Base-by-base conservation (phyloP, 1,140 invertebrate species). In the Plodia interpunctella region DNA sequence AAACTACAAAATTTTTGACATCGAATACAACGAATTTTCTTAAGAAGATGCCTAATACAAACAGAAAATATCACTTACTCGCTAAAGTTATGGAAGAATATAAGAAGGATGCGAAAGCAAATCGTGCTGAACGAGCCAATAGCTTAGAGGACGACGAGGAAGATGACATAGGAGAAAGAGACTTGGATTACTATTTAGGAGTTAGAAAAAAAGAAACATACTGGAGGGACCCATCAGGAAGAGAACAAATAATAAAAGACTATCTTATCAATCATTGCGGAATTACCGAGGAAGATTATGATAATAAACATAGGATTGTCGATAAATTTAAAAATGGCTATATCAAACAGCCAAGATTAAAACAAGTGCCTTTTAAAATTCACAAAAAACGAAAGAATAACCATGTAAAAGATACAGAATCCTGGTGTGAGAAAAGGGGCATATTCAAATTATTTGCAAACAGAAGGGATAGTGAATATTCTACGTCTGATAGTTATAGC, bases 301-400 rank as follows among this genome's bases (percentile, higher is more conserved):
- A 90, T 57, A 82, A 71, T 60, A 66, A 71, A 6, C 87, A 83
- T 64, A 88, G 77, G 59, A 87, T 66, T 65, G 60, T 67, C 15
- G 60, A 55, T 21, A 21, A 52, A 20, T 59, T 62, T 21, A 83
- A 80, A 68, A 63, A 66, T 5, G 75, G 72, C 5, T 75, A 70
- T 35, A 65, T 59, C 28, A 59, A 66, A n/a, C 80, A 73, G 55
- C 84, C 77, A 13, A 79, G 58, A 66, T 60, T 87, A 19, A 88
- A 84, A 59, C 86, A 88, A 71, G 82, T 88, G 15, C 86, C 83
- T 53, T 87, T 88, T 61, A 87, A 87, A 65, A 85, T 86, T 38
- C 78, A 87, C 38, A 86, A 69, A 54, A 83, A 83, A 51, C 84
- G 76, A 52, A 89, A 80, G 50, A 64, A 66, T 9, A 70, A 62